phyloP scores from a whole-genome alignment of 2,113 vertebrate genomes.

The Ursus arctos region DNA sequence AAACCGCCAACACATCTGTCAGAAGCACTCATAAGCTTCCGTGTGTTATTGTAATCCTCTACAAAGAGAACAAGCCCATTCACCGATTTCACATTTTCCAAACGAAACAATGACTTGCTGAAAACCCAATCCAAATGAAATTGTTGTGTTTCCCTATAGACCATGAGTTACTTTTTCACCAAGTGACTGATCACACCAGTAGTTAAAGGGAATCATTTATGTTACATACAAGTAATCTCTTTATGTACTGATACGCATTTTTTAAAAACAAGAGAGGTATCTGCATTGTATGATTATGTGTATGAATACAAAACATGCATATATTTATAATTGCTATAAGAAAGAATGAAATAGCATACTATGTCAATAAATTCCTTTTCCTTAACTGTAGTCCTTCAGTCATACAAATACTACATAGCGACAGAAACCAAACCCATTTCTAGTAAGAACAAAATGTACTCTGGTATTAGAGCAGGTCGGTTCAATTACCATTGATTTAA shows the following conservation, averaged over 20 bases:
- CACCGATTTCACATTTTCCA: slow-evolving; percentile 90
- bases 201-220: slow-evolving; percentile 60
- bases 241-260: neutral
- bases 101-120: slow-evolving; percentile 86
- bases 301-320: neutral
- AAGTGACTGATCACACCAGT: slow-evolving; percentile 65
- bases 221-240: slow-evolving; percentile 44
- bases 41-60: slow-evolving; percentile 92
- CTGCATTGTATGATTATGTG: neutral
- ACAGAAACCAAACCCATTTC: slow-evolving; percentile 63
- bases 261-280: slow-evolving; percentile 40
- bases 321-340: slow-evolving; percentile 28
- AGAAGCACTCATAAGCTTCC: slow-evolving; percentile 91
- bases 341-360: neutral
- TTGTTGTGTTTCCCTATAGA: slow-evolving; percentile 80
- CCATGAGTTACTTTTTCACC: slow-evolving; percentile 73
- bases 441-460: slow-evolving; percentile 58
- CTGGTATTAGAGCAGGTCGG: slow-evolving; percentile 19
- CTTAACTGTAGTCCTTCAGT: slow-evolving; percentile 14
- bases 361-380: slow-evolving; percentile 56
- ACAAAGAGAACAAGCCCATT: slow-evolving; percentile 90
- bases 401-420: neutral
- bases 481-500: slow-evolving; percentile 56
- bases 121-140: slow-evolving; percentile 85
- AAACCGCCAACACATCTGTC: slow-evolving; percentile 93